Conservation (phyloP, 2,113 vertebrate genomes). For the Dicentrarchus labrax region DNA sequence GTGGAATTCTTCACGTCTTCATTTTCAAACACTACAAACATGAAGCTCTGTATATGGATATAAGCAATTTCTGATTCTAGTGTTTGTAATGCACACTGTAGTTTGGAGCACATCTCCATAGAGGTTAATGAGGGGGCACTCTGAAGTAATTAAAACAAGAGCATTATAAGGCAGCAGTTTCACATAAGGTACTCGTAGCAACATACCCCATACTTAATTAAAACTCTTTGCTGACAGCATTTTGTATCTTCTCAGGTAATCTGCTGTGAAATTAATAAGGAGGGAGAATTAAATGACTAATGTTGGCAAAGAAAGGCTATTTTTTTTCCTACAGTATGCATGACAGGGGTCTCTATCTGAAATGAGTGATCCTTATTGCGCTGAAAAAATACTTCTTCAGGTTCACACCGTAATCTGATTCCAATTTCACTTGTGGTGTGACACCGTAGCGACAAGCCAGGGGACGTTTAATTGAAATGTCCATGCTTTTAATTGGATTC, state of each 20-base stretch:
- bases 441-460: constrained; percentile 78
- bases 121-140: constrained; percentile 81
- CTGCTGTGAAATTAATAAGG: constrained; percentile 87
- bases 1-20: background rate
- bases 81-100: constrained; percentile 74
- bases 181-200: constrained; percentile 79
- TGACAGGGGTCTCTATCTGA: constrained; percentile 83
- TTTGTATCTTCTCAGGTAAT: constrained; percentile 86
- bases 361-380: constrained; percentile 80
- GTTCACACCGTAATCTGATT: constrained; percentile 85
- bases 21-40: constrained; percentile 29
- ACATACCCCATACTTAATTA: constrained; percentile 85
- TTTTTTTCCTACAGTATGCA: constrained; percentile 72
- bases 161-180: constrained; percentile 83
- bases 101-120: constrained; percentile 78
- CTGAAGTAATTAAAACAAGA: constrained; percentile 84
- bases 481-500: constrained; percentile 86
- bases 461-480: constrained; percentile 85
- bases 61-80: constrained; percentile 56
- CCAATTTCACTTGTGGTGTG: constrained; percentile 84
- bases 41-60: constrained; percentile 41
- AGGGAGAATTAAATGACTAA: constrained; percentile 81
- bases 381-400: constrained; percentile 80
- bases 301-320: constrained; percentile 75
- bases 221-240: constrained; percentile 83